phyloP scores from a whole-genome alignment of 2,888 invertebrate species.

The Disparrhopalites patrizii region DNA sequence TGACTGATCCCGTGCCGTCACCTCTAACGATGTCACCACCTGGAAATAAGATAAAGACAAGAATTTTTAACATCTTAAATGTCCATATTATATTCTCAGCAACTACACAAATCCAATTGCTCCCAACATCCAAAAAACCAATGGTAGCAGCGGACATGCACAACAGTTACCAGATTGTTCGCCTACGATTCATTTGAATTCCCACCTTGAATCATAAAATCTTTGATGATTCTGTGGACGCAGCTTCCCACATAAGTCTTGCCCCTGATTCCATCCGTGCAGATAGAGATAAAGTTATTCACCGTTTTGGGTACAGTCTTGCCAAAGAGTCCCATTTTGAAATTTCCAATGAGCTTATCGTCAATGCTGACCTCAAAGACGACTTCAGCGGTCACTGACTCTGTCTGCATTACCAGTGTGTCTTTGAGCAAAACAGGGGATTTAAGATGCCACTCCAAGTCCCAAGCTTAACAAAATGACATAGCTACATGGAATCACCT shows the following conservation, averaged over 20 bases:
- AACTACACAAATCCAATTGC: no score
- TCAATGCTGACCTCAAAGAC: conserved; percentile 75
- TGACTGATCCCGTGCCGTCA: conserved; percentile 78
- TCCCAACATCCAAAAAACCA: no score
- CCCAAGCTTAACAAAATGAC: background rate
- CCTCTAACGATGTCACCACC: conserved; percentile 78
- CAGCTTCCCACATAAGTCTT: conserved; percentile 71
- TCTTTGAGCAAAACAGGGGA: background rate
- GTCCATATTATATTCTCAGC: no score
- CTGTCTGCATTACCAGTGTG: conserved; percentile 19
- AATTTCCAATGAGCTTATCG: conserved; percentile 66
- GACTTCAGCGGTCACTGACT: conserved; percentile 70
- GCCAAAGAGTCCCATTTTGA: conserved; percentile 85
- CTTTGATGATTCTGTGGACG: conserved; percentile 80
- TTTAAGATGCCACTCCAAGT: background rate
- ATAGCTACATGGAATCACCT: background rate
- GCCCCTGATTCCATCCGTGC: conserved; percentile 69
- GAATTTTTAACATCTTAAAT: no score
- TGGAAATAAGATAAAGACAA: conserved; percentile 51
- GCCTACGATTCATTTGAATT: no score
- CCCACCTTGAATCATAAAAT: conserved; percentile 92
- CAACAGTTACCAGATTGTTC: no score
- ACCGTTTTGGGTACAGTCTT: conserved; percentile 79
- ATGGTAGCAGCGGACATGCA: no score
- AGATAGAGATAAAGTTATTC: conserved; percentile 78